Base-by-base conservation (phyloP, 1,140 invertebrate species). In the Papilio xuthus region DNA sequence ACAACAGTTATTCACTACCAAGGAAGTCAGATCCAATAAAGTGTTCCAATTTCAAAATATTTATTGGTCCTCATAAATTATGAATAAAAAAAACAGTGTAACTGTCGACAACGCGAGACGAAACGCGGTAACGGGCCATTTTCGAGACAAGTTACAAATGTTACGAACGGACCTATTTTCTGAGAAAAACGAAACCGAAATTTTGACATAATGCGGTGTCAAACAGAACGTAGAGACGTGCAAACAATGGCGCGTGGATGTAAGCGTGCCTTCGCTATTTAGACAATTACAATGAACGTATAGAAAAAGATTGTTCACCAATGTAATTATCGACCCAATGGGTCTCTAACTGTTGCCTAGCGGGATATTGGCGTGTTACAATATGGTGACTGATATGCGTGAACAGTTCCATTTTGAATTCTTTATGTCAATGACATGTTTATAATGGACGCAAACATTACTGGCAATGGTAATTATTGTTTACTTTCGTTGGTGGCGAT, bases 141-240 rank as follows among this genome's bases (percentile, higher is more conserved):
- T 86, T 83, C 80, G 80, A 80, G 84, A 86, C 85, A 88, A 84
- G 67, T 85, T 76, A 90, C 85, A 89, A 90, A 89, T 86, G 81
- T 70, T 78, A 67, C 50, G 79, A 83, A 84, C 79, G 67, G 79
- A 71, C 47, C 77, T 72, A 78, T 92, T 67, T 73, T 92, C 90
- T 84, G 28, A 86, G 91, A 92, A 92, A 32, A 84, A 81, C 60
- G 79, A 88, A 91, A 92, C 90, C 91, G 87, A 92, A 88, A 91
- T 92, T 91, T 90, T 90, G 89, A 90, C 91, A 86, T 85, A 89
- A 84, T 92, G 91, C 83, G 91, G 90, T 89, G 86, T 86, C 79
- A 79, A 86, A 87, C 83, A 78, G 76, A 80, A 77, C 85, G 83
- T 90, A 82, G 79, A 86, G 82, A 71, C 26, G 80, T 42, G 77